These are phyloP conservation scores for Miichthys miiuy DNA, from an alignment of 2,797 vertebrate genomes.

Conservation along the genomic window DNA sequence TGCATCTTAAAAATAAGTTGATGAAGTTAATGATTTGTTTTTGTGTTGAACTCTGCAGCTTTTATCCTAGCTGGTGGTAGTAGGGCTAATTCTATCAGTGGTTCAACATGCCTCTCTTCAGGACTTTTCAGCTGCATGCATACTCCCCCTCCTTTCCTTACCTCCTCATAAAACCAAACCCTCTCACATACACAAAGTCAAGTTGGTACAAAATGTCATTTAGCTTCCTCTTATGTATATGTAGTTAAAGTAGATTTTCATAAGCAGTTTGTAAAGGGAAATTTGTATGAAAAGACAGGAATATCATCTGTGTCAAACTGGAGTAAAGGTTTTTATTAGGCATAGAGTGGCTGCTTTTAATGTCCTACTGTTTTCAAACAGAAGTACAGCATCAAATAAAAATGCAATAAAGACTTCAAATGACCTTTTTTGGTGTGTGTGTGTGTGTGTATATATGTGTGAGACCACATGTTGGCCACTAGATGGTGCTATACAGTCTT, in stretches of 20 bases:
- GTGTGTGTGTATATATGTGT: not conserved
- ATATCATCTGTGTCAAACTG: slow-evolving; percentile 40
- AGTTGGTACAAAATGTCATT: slow-evolving; percentile 39
- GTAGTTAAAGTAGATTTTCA: slow-evolving; percentile 51
- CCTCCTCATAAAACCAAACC: slow-evolving; percentile 21
- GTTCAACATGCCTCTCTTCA: slow-evolving; percentile 4
- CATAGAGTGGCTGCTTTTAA: slow-evolving; percentile 65
- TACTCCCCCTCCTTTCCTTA: not conserved
- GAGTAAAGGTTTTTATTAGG: slow-evolving; percentile 36
- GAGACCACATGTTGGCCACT: slow-evolving; percentile 20
- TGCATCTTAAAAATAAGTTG: slow-evolving; percentile 21
- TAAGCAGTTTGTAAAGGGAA: slow-evolving; percentile 62
- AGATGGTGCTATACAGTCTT: slow-evolving; percentile 36
- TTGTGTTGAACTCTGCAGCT: slow-evolving; percentile 21
- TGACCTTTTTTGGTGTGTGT: not conserved
- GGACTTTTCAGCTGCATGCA: slow-evolving; percentile 48
- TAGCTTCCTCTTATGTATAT: slow-evolving; percentile 48
- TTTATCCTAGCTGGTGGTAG: slow-evolving; percentile 28
- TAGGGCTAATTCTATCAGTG: slow-evolving; percentile 7
- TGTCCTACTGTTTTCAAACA: slow-evolving; percentile 83
- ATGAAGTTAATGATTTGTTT: slow-evolving; percentile 12
- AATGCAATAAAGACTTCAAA: slow-evolving; percentile 86
- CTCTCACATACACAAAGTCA: slow-evolving; percentile 11
- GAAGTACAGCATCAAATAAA: slow-evolving; percentile 75
- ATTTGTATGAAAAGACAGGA: slow-evolving; percentile 59